Conservation (phyloP, 2,797 vertebrate genomes). For the Acanthiza pusilla region DNA sequence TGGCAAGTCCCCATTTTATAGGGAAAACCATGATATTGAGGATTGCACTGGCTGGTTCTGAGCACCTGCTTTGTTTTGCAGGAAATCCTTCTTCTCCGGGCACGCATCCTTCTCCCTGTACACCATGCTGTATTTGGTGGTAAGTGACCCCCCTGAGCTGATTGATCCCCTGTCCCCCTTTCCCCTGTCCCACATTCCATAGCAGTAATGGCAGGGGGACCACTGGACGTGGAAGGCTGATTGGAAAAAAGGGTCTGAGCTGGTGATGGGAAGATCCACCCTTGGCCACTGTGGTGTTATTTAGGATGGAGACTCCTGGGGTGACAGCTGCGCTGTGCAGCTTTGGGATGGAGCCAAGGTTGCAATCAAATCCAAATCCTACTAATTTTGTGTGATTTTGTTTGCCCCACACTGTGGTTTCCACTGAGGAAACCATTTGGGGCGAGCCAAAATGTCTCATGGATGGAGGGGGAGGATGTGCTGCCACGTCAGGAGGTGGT, state of each 20-base stretch:
- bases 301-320: neutral
- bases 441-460: accelerated
- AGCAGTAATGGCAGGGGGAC: neutral
- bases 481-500: accelerated
- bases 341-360: neutral
- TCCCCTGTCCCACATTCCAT: accelerated
- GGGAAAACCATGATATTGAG: neutral
- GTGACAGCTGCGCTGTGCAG: neutral
- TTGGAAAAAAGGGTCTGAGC: neutral
- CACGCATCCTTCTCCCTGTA: constrained; percentile 97
- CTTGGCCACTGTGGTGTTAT: neutral
- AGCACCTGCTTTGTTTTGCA: constrained; percentile 70
- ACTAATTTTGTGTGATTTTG: neutral
- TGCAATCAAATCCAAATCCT: neutral
- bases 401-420: neutral
- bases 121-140: constrained; percentile 96
- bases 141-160: constrained; percentile 77
- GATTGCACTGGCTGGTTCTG: neutral
- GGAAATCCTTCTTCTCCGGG: constrained; percentile 98
- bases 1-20: accelerated
- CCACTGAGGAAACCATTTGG: neutral
- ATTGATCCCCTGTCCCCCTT: neutral
- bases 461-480: neutral
- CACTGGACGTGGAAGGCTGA: accelerated
- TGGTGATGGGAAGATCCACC: neutral